These are phyloP conservation scores for Passer domesticus DNA, from an alignment of 2,113 vertebrate species.

Conservation along the genomic window DNA sequence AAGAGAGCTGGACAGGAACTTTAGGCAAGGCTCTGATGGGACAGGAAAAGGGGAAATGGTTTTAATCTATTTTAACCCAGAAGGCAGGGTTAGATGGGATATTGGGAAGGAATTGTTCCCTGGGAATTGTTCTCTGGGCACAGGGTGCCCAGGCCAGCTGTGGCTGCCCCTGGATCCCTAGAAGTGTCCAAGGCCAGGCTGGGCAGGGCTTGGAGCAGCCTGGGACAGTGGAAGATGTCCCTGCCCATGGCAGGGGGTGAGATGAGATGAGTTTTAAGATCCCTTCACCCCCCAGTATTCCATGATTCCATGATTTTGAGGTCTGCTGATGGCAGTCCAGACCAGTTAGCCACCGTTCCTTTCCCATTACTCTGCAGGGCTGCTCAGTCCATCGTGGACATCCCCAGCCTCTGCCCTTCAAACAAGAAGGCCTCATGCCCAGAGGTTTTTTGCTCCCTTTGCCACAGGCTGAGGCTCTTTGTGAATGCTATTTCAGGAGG, in stretches of 20 bases:
- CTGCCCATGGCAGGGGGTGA: background rate
- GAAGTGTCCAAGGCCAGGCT: fast-evolving
- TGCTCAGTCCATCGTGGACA: fast-evolving
- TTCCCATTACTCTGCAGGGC: background rate
- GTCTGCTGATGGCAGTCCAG: background rate
- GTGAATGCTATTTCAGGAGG: background rate
- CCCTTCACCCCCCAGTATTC: background rate
- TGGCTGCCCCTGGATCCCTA: background rate
- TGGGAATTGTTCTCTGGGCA: fast-evolving
- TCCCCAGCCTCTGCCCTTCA: background rate
- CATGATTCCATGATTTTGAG: background rate
- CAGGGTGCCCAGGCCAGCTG: background rate
- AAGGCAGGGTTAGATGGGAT: background rate
- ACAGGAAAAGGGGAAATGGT: background rate
- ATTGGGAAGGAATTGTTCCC: background rate
- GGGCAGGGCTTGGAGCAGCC: background rate
- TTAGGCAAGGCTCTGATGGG: background rate
- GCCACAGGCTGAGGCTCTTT: background rate
- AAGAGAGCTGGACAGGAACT: background rate
- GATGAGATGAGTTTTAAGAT: background rate
- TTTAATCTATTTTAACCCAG: background rate
- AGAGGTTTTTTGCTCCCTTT: background rate
- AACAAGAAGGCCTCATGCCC: background rate
- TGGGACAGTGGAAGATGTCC: background rate
- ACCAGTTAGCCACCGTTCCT: background rate